phyloP scores from a whole-genome alignment of 2,113 vertebrate species.

The Corythaeola cristata region DNA sequence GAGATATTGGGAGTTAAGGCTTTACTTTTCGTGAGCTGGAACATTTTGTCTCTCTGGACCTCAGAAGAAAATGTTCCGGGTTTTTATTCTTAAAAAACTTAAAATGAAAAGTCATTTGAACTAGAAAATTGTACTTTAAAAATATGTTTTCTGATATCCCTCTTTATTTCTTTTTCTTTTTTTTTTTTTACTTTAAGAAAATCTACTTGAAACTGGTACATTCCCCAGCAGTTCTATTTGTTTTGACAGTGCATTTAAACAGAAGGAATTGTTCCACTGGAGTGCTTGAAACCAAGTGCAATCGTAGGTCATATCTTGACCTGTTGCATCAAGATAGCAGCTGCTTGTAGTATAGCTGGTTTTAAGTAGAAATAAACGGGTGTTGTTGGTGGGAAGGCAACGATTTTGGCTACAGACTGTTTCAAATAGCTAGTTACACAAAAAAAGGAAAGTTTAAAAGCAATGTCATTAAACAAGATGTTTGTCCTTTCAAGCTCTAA shows the following conservation, averaged over 20 bases:
- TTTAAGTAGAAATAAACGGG: not conserved
- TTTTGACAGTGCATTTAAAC: not conserved
- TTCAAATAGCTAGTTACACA: not conserved
- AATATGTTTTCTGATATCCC: not conserved
- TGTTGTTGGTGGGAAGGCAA: not conserved
- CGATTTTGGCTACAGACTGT: not conserved
- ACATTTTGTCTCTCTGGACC: not conserved
- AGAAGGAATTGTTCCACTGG: not conserved
- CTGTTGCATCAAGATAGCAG: not conserved
- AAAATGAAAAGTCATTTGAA: not conserved
- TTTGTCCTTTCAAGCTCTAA: constrained; percentile 20
- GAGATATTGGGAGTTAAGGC: not conserved
- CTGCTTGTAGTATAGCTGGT: not conserved
- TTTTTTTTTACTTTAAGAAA: not conserved
- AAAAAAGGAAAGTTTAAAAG: not conserved
- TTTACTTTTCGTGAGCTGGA: not conserved
- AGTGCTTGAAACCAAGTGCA: not conserved
- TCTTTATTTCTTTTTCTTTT: not conserved
- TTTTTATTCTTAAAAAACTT: not conserved
- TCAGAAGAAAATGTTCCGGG: not conserved
- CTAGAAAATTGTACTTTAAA: not conserved
- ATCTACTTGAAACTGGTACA: not conserved
- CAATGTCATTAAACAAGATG: not conserved
- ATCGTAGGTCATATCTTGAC: not conserved
- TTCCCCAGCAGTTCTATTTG: not conserved